Base-by-base conservation (phyloP, 2,113 vertebrate species). In the Calidris pugnax region DNA sequence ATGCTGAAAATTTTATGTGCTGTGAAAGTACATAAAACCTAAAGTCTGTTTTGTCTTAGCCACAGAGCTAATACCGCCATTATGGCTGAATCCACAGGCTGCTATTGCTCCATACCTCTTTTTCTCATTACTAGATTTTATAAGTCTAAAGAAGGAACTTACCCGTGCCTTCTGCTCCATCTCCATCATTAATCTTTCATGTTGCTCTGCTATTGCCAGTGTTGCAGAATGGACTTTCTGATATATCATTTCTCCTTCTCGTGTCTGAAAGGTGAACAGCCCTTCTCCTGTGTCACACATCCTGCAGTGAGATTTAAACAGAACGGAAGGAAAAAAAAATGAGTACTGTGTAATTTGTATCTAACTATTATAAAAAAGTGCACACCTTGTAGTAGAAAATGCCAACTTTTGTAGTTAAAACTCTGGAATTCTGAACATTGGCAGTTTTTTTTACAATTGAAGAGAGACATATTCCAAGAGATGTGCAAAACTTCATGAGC, bases 231-330 rank as follows among this genome's bases (percentile, higher is more conserved):
- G 99, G 85, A 99, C 99, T 96, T 99, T 99, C 98, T 99, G 99
- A 98, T 99, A 99, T 97, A 99, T 99, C 99, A 99, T 99, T 98
- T 99, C 99, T 81, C 99, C 99, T 98, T 99, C 99, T 95, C 99
- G 98, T 53, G 99, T 99, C 97, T 99, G 99, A 98, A 99, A 99
- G 90, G 99, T 99, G 98, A 99, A 99, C 83, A 99, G 98, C 93
- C 99, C 99, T 98, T 99, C 99, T 97, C 99, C 99, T 50, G 99
- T 99, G 98, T 99, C 99, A 98, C 99, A 99, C 99, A 99, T 99
- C 98, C 99, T 99, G 98, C 55, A 85, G 85, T 63, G 45, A 95
- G 66, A 93, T 85, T 95, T 56, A 90, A 93, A 59, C 56, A 96
- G 82, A 84, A 96, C 0, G 5, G 47, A 97, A 96, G 85, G 10